Conservation (phyloP, 2,797 vertebrate species). For the Phyllotis vaccarum region DNA sequence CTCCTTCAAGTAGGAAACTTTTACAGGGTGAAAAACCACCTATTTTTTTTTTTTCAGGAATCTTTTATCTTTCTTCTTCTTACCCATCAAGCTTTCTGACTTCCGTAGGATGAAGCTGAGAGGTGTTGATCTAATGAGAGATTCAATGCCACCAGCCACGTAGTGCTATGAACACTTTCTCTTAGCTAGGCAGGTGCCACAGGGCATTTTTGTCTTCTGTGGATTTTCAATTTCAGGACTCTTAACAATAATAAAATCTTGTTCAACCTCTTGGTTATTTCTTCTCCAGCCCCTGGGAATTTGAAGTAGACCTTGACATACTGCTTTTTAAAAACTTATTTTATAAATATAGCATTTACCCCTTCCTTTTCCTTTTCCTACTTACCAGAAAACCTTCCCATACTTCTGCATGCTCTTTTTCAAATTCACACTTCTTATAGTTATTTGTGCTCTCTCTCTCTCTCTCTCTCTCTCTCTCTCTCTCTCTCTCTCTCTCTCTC, state of each 20-base stretch:
- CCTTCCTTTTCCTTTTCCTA: background rate
- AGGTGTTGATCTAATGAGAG: background rate
- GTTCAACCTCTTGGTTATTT: background rate
- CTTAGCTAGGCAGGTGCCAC: background rate
- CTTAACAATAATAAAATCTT: conserved; percentile 25
- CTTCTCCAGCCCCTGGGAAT: background rate
- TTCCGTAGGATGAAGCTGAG: background rate
- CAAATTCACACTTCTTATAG: background rate
- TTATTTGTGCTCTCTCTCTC: background rate
- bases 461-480: background rate
- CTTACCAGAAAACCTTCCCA: background rate
- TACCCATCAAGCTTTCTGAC: background rate
- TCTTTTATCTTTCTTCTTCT: background rate
- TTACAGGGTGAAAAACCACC: background rate
- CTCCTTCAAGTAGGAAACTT: background rate
- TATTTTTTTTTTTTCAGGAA: background rate
- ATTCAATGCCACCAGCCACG: background rate
- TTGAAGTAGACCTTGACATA: background rate
- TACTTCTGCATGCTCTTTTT: background rate
- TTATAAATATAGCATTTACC: background rate
- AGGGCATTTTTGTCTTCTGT: background rate
- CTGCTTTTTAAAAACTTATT: background rate
- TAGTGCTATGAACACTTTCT: background rate
- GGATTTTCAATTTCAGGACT: background rate
- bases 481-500: too few relatives aligned